Base-by-base conservation (phyloP, 2,888 invertebrate species). In the Copidosoma aretas region DNA sequence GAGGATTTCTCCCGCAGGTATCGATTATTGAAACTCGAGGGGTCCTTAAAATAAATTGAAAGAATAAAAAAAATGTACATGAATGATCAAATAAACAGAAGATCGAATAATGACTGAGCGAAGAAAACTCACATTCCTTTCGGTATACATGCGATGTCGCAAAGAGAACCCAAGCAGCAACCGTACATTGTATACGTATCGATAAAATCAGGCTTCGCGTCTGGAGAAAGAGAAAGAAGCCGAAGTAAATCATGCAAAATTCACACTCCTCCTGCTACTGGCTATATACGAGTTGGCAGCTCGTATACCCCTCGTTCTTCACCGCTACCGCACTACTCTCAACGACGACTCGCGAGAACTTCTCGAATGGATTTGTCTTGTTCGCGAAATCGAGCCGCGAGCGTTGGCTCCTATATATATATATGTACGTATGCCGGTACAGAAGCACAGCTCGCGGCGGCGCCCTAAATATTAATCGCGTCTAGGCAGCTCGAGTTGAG, bases 291-390 rank as follows among this genome's bases (percentile, higher is more conserved):
- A n/a, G n/a, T n/a, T n/a, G n/a, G n/a, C n/a, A n/a, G n/a, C n/a
- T n/a, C n/a, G n/a, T n/a, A n/a, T n/a, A n/a, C n/a, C n/a, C 32
- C 32, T 32, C 52, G 19, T 53, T 53, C 43, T 43, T 43, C 53
- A 39, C 56, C 21, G 10, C 60, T 25, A 49, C 64, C 39, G 22
- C n/a, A 22, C 22, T 8, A 32, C 32, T 32, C 32, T 32, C 32
- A 8, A 32, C 32, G 32, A 32, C 32, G 32, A 32, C 32, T 32
- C 32, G 32, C 32, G 32, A 32, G 32, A 49, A 19, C 19, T 49
- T 17, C 49, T n/a, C 19, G 60, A 68, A 68, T 68, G 68, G 64
- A 64, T 68, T 68, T 60, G 46, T 64, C 64, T 64, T 64, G 68
- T 64, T 60, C 61, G 17, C 65, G 60, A 64, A 64, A 64, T 60